These are phyloP conservation scores for Synergus itoensis DNA, from an alignment of 2,888 invertebrate genomes.

Conservation along the genomic window DNA sequence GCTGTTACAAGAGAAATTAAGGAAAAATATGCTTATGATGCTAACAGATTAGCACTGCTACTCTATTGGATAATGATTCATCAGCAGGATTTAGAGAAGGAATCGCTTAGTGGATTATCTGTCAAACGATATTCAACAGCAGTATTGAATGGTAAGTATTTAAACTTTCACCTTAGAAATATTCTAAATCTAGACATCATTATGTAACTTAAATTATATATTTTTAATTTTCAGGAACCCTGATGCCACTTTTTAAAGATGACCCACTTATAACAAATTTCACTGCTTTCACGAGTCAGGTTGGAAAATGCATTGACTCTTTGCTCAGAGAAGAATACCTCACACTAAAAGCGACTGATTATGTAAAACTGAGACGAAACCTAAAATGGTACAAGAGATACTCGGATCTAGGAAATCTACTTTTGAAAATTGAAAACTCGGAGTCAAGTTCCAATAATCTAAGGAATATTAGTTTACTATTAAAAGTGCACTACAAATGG, in stretches of 20 bases:
- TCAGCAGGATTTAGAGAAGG: not conserved
- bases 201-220: slow-evolving; percentile 7
- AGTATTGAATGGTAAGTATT: slow-evolving; percentile 15
- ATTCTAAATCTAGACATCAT: not conserved
- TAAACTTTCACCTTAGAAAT: not conserved
- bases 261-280: slow-evolving; percentile 80
- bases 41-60: slow-evolving; percentile 78
- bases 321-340: slow-evolving; percentile 71
- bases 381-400: slow-evolving; percentile 81
- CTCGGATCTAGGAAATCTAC: slow-evolving; percentile 74
- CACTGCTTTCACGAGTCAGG: slow-evolving; percentile 77
- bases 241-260: slow-evolving; percentile 79
- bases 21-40: slow-evolving; percentile 53
- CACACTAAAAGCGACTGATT: slow-evolving; percentile 74
- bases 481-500: slow-evolving; percentile 88
- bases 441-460: slow-evolving; percentile 59
- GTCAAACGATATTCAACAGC: slow-evolving; percentile 28
- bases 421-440: slow-evolving; percentile 69
- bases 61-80: slow-evolving; percentile 73
- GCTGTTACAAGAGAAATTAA: slow-evolving; percentile 13
- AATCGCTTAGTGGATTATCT: not conserved
- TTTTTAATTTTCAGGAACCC: slow-evolving; percentile 73
- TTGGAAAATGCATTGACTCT: slow-evolving; percentile 78
- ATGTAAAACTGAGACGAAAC: slow-evolving; percentile 78
- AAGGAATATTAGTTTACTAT: slow-evolving; percentile 81